phyloP scores from a whole-genome alignment of 2,888 invertebrate species.

The Tridacna gigas region DNA sequence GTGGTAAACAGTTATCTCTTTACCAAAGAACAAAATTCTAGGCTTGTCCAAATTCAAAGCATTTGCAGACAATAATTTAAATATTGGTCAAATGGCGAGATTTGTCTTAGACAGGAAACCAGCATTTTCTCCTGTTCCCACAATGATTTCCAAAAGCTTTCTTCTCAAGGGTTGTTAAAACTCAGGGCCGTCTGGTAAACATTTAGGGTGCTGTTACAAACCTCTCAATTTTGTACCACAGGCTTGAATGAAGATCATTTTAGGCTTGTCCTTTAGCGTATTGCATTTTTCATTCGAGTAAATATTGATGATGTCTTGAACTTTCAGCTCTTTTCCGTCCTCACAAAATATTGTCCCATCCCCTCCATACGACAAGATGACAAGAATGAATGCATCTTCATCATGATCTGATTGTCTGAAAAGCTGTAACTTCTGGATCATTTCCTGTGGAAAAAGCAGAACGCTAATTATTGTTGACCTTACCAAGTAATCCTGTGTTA shows the following conservation, averaged over 20 bases:
- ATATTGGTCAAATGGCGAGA: too few species aligned
- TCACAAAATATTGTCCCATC: conserved; percentile 45
- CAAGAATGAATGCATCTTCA: conserved; percentile 44
- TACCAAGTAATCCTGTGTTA: not conserved
- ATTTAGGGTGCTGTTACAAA: not conserved
- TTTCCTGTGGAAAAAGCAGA: conserved; percentile 28
- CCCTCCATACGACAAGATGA: conserved; percentile 58
- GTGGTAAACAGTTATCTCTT: too few species aligned
- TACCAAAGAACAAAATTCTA: too few species aligned
- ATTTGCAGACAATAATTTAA: too few species aligned
- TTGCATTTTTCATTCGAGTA: conserved; percentile 51
- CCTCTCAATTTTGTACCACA: conserved; percentile 55
- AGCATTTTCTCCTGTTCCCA: too few species aligned
- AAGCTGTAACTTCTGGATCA: conserved; percentile 15
- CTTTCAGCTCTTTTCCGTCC: conserved; percentile 42
- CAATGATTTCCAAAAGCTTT: too few species aligned
- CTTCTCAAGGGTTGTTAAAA: not conserved
- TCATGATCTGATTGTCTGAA: conserved; percentile 27
- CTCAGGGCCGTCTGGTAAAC: not conserved
- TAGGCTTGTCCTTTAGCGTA: conserved; percentile 40
- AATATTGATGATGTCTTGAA: conserved; percentile 47
- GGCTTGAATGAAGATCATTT: conserved; percentile 57
- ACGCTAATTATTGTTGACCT: not conserved
- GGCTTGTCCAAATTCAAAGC: too few species aligned
- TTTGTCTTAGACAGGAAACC: too few species aligned